A percentile compares a stretch with the other conserved stretches of the same genome.
phyloP scores from a whole-genome alignment of 2,888 invertebrate genomes.

The Caenorhabditis sp. region DNA sequence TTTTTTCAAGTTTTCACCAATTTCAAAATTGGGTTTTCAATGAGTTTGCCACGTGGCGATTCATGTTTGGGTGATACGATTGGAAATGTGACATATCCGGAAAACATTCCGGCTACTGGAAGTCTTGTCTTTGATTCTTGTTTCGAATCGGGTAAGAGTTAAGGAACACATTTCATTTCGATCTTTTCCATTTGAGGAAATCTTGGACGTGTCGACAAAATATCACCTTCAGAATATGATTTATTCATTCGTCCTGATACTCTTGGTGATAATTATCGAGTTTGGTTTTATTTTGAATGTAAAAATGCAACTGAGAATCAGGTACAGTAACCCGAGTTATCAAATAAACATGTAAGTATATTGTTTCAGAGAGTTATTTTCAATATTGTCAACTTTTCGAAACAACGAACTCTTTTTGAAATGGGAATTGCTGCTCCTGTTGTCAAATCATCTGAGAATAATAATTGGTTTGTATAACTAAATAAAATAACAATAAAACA shows the following conservation, averaged over 20 bases:
- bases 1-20: too few species aligned
- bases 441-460: constrained; percentile 81
- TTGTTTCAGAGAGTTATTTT: constrained; percentile 86
- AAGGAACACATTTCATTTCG: not conserved
- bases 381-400: constrained; percentile 94
- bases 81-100: constrained; percentile 73
- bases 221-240: constrained; percentile 81
- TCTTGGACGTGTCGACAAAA: constrained; percentile 58
- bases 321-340: constrained; percentile 10
- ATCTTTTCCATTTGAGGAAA: constrained; percentile 51
- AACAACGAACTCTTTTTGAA: constrained; percentile 86
- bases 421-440: constrained; percentile 87
- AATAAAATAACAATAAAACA: not conserved
- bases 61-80: constrained; percentile 59
- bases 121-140: constrained; percentile 74
- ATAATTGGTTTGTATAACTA: too few species aligned
- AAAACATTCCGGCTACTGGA: constrained; percentile 71
- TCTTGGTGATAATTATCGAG: constrained; percentile 87
- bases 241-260: constrained; percentile 94
- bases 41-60: not conserved
- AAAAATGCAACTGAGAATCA: constrained; percentile 55
- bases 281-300: constrained; percentile 96
- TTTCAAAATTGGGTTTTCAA: constrained; percentile 2
- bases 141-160: constrained; percentile 73
- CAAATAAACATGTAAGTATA: not conserved